Evolutionary conservation across 2,113 vertebrate genomes (phyloP), one percentile per base, ranked within the genome.

Genomic region (Phylloscopus trochiloides): DNA sequence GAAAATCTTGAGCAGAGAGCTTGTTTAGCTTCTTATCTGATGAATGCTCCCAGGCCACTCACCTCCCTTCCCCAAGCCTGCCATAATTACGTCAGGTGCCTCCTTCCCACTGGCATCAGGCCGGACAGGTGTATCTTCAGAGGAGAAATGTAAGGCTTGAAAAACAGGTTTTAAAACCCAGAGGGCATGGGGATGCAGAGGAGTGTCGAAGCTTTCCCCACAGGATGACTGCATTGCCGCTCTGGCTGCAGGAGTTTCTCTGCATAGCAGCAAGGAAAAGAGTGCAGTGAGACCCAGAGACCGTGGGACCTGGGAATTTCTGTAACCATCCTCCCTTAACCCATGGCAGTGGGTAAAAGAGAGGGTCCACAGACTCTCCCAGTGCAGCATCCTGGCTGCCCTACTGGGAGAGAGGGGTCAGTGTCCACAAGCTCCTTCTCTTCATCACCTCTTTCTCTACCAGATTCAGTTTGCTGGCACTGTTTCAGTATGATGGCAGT

Each of bases 121-220:
- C 0, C 0, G 94, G 92, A 97, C 96, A 96, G 95, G 94, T 95
- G 94, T 91, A 91, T 94, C 88, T 94, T 92, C 88, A 92, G 82
- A 92, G 71, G n/a, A 94, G 55, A 95, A 92, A 92, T 2, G 14
- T 17, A 79, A 85, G 86, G 94, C 95, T 96, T 68, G 95, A 97
- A 92, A 92, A 95, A 94, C 95, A 91, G 92, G 97, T 96, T 96
- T 96, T 90, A 90, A 94, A 95, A 47, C 93, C 92, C 89, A 67
- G 84, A 90, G 92, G 87, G 92, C 87, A 91, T 6, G 21, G 34
- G 90, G 88, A 96, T 92, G 74, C 70, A 91, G 92, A 95, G 86
- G 68, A 96, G 71, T 34, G 24, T 15, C 7, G 7, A 51, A 93
- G 93, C 90, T 90, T 93, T 95, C 89, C 90, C 79, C 54, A 73